Base-by-base conservation (phyloP, 2,888 invertebrate species). In the Dicranocentrus wangi region DNA sequence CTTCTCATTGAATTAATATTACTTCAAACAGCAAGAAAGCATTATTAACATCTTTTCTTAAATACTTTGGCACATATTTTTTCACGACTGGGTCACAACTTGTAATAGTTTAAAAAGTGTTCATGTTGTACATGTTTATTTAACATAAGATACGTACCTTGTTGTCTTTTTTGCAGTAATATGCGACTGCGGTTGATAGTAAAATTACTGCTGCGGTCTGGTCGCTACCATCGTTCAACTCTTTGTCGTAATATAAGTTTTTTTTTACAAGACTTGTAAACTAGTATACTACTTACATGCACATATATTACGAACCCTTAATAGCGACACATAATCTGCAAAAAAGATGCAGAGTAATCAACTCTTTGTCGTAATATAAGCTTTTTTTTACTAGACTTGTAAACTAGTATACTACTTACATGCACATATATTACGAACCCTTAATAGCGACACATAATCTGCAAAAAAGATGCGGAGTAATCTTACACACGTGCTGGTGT, bases 41-140 rank as follows among this genome's bases (percentile, higher is more conserved):
- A 63, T 10, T 42, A 63, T 63, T 63, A 42, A 42, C 63, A 63
- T 63, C 42, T 42, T 39, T 42, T 42, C 13, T 66, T 66, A 66
- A 66, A 43, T 66, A 47, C 66, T 66, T 66, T 66, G 66, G 66
- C 66, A 66, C 23, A 66, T 42, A 65, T 66, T 66, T n/a, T 47
- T 66, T 66, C 10, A 27, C 51, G 66, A 66, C 25, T 66, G 66
- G 66, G 66, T 66, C 66, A n/a, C n/a, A 66, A 66, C 66, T 66
- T 63, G 23, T 63, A 21, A 8, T 61, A 47, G 32, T 32, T 32
- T 7, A 32, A 32, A 10, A 32, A 32, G 10, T 32, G 17, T 10
- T 53, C 19, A 19, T 53, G 19, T n/a, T 53, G n/a, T 19, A 21
- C 53, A 53, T n/a, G 53, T 53, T 47, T 47, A 47, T 17, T 47